Conservation (phyloP, 1,140 invertebrate genomes). For the Leucophenga varia region DNA sequence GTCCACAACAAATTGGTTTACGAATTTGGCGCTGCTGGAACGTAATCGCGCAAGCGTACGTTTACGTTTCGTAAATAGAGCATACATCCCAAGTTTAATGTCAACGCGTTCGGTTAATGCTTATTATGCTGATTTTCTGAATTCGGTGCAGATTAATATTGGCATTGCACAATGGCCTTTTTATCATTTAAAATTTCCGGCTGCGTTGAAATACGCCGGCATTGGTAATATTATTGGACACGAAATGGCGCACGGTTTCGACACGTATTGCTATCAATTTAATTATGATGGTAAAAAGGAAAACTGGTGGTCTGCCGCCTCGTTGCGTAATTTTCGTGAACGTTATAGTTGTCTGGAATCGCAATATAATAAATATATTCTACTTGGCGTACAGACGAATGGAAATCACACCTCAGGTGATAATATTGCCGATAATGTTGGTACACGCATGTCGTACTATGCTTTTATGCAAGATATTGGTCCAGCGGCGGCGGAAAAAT, state of each 20-base stretch:
- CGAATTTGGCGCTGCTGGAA: conserved; percentile 33
- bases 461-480: conserved; percentile 60
- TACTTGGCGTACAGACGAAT: conserved; percentile 63
- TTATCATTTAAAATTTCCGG: conserved; percentile 35
- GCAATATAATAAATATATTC: conserved; percentile 67
- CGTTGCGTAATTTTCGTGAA: conserved; percentile 65
- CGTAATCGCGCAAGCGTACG: conserved; percentile 25
- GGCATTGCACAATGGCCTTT: conserved; percentile 47
- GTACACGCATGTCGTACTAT: conserved; percentile 74
- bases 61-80: conserved; percentile 36
- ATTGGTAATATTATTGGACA: conserved; percentile 71
- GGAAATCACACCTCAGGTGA: conserved; percentile 79
- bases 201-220: conserved; percentile 61
- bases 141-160: conserved; percentile 51
- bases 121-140: conserved; percentile 47
- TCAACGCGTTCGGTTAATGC: conserved; percentile 45
- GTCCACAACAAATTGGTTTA: conserved; percentile 24
- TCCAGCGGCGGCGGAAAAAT: conserved; percentile 53
- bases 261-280: conserved; percentile 72
- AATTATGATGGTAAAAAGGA: conserved; percentile 71
- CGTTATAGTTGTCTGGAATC: conserved; percentile 84
- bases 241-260: conserved; percentile 71
- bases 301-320: conserved; percentile 83
- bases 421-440: conserved; percentile 90
- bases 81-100: conserved; percentile 37